Evolutionary conservation across 1,140 invertebrate genomes (phyloP).

Genomic region (Aplysia californica): DNA sequence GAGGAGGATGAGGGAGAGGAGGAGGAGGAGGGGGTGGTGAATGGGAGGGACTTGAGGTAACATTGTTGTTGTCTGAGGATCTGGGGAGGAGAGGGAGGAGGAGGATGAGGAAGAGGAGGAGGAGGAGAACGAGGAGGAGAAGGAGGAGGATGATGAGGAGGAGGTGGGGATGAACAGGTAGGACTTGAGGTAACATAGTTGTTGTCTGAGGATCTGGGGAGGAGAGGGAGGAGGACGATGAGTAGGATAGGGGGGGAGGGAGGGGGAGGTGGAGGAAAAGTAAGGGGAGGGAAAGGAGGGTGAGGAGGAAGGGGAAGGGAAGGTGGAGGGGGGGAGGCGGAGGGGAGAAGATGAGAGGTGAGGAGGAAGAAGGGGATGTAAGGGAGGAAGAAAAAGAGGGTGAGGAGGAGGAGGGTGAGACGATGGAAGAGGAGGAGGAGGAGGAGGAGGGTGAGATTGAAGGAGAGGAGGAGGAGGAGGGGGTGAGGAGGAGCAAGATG

Average conservation of each 20-base stretch:
- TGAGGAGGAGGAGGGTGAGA: not conserved
- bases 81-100: constrained; percentile 66
- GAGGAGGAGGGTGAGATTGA: not conserved
- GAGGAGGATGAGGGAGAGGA: not conserved
- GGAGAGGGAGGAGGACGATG: not conserved
- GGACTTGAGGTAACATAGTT: constrained; percentile 85
- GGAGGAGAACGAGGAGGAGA: too few species aligned
- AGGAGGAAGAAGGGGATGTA: too few species aligned
- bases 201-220: constrained; percentile 80
- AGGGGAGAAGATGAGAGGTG: too few species aligned
- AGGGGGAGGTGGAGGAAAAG: too few species aligned
- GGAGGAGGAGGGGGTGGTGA: constrained; percentile 72
- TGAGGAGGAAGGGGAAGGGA: too few species aligned
- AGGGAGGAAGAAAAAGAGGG: not conserved
- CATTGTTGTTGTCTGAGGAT: constrained; percentile 85
- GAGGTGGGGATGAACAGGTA: constrained; percentile 85
- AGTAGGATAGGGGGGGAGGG: too few species aligned
- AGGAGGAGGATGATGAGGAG: too few species aligned
- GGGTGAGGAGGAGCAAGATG: not conserved
- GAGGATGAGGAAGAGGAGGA: not conserved
- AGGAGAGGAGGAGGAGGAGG: not conserved
- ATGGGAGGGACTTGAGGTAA: constrained; percentile 87
- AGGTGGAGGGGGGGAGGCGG: too few species aligned
- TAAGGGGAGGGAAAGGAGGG: too few species aligned
- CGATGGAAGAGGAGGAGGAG: not conserved